Evolutionary conservation across 2,797 vertebrate species (phyloP).

Genomic region (Orestias chungarensis): DNA sequence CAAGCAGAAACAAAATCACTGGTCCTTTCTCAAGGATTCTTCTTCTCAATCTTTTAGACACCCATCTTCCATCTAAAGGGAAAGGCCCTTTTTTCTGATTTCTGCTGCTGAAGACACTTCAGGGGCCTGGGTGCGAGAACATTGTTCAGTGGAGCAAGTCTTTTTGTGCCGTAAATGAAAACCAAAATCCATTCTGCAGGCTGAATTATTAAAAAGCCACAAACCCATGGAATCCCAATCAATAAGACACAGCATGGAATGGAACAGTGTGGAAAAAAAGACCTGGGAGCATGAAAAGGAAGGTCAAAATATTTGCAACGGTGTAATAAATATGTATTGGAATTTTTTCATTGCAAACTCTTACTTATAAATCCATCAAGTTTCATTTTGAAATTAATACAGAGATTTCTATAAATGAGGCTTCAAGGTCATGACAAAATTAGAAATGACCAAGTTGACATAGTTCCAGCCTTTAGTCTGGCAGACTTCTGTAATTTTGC

Average conservation of each 20-base stretch:
- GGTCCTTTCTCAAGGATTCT: constrained; percentile 24
- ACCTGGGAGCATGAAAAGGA: constrained; percentile 16
- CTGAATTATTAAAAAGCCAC: constrained; percentile 76
- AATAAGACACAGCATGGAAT: constrained; percentile 28
- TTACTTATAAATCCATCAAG: neutral
- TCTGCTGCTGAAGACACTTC: constrained; percentile 47
- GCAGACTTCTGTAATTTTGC: neutral
- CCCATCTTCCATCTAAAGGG: constrained; percentile 38
- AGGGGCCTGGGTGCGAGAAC: constrained; percentile 49
- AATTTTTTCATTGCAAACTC: neutral
- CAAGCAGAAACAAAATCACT: constrained; percentile 49
- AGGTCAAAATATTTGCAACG: constrained; percentile 16
- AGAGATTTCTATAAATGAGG: neutral
- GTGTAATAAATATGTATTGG: neutral
- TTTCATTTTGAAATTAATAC: neutral
- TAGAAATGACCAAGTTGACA: neutral
- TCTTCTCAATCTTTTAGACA: constrained; percentile 32
- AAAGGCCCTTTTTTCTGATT: constrained; percentile 49
- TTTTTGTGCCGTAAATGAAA: constrained; percentile 69
- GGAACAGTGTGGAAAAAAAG: constrained; percentile 8
- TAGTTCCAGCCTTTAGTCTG: neutral
- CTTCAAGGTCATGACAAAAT: neutral
- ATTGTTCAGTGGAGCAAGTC: constrained; percentile 69
- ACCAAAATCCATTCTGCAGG: constrained; percentile 64
- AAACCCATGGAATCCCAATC: constrained; percentile 40